Evolutionary conservation across 1,140 invertebrate species (phyloP), one percentile per base, ranked within the genome.

Genomic region (Scaptomyza hsui): DNA sequence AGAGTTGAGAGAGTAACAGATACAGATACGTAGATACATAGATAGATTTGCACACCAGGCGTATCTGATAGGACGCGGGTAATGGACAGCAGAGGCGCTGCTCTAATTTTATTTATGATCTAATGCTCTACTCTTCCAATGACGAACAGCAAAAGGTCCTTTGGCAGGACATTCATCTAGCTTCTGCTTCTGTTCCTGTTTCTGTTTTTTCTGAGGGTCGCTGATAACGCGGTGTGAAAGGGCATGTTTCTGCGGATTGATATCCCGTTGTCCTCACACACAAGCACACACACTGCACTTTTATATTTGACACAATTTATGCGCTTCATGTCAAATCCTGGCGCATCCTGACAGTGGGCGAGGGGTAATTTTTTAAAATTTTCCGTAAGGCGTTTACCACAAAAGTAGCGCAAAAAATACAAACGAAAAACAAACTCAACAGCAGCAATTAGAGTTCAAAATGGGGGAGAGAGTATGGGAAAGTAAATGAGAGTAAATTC

Each of bases 51-150:
- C 62, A 68, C 61, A 65, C 81, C 74, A 81, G 71, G 82, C 82
- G 78, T 86, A 86, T 88, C 82, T 88, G 82, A 88, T 86, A 88
- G 77, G 63, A 75, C 80, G 78, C 81, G 82, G 70, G 61, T 32
- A 88, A 88, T 86, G 82, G 78, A 81, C 78, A 80, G 67, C 55
- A 49, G 51, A 35, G 44, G 24, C 26, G 24, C 68, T 76, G 79
- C 80, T 83, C 79, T 88, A 88, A 88, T 88, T 88, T 88, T 88
- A 88, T 88, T 88, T 88, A 88, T 82, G 82, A 88, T 86, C 82
- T 88, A 88, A 88, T 86, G 82, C 26, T 29, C 9, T 70, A 71
- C 64, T 29, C 7, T 64, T 56, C 72, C 60, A 72, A 56, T 85
- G 65, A 79, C 56, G 72, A 71, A 56, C 64, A 48, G 53, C 26